Conservation (phyloP, 2,888 invertebrate species). For the Drosophila paramelanica region DNA sequence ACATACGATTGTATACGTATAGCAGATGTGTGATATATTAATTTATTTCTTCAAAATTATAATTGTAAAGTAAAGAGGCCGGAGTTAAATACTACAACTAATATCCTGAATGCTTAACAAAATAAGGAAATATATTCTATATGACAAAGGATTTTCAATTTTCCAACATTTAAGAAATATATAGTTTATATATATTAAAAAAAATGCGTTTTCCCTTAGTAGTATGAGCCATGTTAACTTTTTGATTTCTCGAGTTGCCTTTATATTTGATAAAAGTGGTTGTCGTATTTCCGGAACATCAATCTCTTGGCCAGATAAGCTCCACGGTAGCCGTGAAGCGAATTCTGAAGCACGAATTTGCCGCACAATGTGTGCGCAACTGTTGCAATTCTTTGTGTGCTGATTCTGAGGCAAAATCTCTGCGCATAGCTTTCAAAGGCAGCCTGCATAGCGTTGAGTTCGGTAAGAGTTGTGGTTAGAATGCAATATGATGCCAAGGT, state of each 20-base stretch:
- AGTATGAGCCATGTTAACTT: background rate
- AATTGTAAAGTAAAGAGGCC: too few species aligned
- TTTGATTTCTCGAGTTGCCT: background rate
- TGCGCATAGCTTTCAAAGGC: background rate
- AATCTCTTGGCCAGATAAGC: background rate
- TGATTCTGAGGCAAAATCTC: background rate
- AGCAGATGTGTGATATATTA: too few species aligned
- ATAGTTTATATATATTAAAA: too few species aligned
- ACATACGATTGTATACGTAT: too few species aligned
- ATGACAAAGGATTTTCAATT: too few species aligned
- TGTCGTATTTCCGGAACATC: background rate
- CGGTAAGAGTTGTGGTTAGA: background rate
- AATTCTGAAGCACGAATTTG: background rate
- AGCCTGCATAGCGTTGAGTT: background rate
- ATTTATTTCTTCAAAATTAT: too few species aligned
- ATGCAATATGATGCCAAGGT: background rate
- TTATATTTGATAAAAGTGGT: background rate
- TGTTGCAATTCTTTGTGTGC: constrained; percentile 1
- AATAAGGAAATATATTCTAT: too few species aligned
- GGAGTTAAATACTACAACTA: too few species aligned
- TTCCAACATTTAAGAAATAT: too few species aligned
- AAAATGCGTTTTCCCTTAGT: too few species aligned
- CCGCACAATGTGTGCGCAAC: background rate
- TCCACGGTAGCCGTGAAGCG: background rate
- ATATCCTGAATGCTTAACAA: too few species aligned